Base-by-base conservation (phyloP, 2,113 vertebrate genomes). In the Phylloscopus trochilus region DNA sequence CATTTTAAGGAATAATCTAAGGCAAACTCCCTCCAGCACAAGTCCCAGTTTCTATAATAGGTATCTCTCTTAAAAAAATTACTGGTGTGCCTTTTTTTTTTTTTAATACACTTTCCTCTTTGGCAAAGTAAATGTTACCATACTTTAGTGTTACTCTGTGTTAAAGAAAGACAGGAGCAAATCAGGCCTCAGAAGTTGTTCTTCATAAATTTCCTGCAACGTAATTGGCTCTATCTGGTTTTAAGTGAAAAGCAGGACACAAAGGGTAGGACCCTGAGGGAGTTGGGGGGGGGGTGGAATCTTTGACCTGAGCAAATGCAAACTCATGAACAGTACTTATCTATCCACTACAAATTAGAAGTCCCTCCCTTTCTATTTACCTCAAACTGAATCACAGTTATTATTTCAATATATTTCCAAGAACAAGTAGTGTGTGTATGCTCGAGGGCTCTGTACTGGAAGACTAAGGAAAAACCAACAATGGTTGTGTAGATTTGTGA, bases 351-450 rank as follows among this genome's bases (percentile, higher is more conserved):
- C 39, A 56, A 33, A 88, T 74, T 67, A 87, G 24, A 92, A 88
- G 35, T 44, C 31, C 31, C 51, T 83, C 28, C 43, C 19, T 83
- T 90, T 49, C 47, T 49, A 55, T 80, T 91, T 78, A 86, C 60
- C 75, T 90, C 59, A 46, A 11, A 53, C 41, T 87, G 69, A 93
- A 82, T 81, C 60, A 70, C 23, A 70, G 68, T 68, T 82, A 78
- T 63, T 88, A 94, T 77, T 92, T 72, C 85, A 74, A 78, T 67
- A 63, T 30, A 83, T 27, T 90, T 93, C 44, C 52, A 83, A 56
- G 52, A 94, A 85, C 23, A 62, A 86, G 51, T 22, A 92, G 46
- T 19, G n/a, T 76, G 70, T 58, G 18, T 62, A 72, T 1, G 44
- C 68, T 90, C 6, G 18, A 59, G 59, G 78, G 76, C 63, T 77